These are phyloP conservation scores for Antennarius striatus DNA, from an alignment of 2,113 vertebrate species.

Conservation along the genomic window DNA sequence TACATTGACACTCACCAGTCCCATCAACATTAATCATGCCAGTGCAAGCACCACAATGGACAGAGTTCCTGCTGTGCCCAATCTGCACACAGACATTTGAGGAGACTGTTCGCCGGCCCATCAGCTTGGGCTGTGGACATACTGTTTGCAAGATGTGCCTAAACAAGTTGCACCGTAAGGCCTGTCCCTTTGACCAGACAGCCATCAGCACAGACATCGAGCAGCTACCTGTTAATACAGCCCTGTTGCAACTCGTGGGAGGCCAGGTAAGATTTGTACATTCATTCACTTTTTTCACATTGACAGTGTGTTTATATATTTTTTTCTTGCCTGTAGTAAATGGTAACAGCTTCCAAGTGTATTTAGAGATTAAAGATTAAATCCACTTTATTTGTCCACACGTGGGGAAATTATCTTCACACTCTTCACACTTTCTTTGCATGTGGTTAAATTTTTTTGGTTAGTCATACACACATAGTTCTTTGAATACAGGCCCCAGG, in stretches of 20 bases:
- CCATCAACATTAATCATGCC: constrained; percentile 89
- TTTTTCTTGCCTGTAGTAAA: background rate
- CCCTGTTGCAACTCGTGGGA: constrained; percentile 93
- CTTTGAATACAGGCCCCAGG: too few species aligned
- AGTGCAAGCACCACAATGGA: constrained; percentile 99
- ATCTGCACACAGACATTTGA: constrained; percentile 99
- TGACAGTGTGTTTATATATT: background rate
- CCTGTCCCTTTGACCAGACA: constrained; percentile 98
- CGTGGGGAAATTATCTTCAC: too few species aligned
- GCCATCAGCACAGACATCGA: constrained; percentile 98
- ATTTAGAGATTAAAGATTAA: too few species aligned
- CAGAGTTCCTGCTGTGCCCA: constrained; percentile 98
- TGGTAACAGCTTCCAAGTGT: background rate
- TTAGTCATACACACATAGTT: too few species aligned
- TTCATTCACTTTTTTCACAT: background rate
- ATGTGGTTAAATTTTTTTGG: too few species aligned
- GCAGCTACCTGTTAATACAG: constrained; percentile 95
- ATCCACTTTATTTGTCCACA: too few species aligned
- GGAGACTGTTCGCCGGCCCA: constrained; percentile 95
- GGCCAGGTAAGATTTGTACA: constrained; percentile 85
- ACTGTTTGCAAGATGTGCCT: constrained; percentile 99
- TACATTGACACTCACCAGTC: constrained; percentile 74
- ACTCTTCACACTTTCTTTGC: too few species aligned
- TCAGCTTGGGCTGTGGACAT: constrained; percentile 97
- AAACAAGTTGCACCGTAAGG: constrained; percentile 98